Evolutionary conservation across 2,797 vertebrate species (phyloP).

Genomic region (Steatocranus sp.): DNA sequence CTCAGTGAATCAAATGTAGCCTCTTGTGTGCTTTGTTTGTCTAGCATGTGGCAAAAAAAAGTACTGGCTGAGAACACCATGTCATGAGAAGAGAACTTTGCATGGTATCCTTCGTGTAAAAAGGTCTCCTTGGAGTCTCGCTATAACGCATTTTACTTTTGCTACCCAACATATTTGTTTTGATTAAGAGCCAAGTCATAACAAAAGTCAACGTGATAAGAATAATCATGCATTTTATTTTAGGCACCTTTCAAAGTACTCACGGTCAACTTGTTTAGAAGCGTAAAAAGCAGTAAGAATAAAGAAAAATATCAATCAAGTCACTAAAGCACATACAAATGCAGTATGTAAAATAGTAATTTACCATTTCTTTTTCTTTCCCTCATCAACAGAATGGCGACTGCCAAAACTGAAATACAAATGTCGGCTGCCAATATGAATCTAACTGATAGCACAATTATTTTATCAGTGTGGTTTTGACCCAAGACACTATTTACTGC

Average conservation of each 20-base stretch:
- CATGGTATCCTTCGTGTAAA: neutral
- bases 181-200: neutral
- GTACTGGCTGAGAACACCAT: neutral
- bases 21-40: neutral
- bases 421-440: neutral
- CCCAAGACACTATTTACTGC: neutral
- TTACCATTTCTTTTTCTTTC: neutral
- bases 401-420: neutral
- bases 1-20: neutral
- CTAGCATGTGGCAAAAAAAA: neutral
- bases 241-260: neutral
- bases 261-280: neutral
- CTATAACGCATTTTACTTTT: neutral
- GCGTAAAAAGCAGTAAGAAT: neutral
- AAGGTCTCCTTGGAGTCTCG: neutral
- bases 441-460: neutral
- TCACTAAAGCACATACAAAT: neutral
- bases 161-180: neutral
- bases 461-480: slow-evolving; percentile 8
- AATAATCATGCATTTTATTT: neutral
- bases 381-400: neutral
- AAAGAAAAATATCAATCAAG: neutral
- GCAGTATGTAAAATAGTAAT: neutral
- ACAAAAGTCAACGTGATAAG: neutral
- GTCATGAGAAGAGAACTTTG: neutral